Evolutionary conservation across 37 sponge, comb jelly and placozoan species (phyloP), one percentile per base, ranked within the genome.

Genomic region (Mnemiopsis leidyi): DNA sequence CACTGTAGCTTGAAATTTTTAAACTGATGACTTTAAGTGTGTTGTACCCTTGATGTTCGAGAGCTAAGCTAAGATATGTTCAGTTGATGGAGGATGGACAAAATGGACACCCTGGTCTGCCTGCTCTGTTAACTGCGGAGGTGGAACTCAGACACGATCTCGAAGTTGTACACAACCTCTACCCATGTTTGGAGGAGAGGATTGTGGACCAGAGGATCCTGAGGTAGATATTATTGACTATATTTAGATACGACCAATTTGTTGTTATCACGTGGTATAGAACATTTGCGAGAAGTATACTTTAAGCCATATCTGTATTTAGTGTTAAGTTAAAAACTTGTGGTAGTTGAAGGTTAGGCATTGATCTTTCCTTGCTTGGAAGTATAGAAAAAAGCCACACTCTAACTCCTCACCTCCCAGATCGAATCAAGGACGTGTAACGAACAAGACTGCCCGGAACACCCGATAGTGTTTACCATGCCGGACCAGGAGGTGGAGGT

Each of bases 71-170:
- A 61, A 9, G 18, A 61, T 61, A 61, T 61, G 68, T 23, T 71
- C 90, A 85, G 90, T 85, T 16, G 61, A 85, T 39, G 90, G 90
- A 39, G 61, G 28, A 2, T 85, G 90, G 90, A 36, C 90, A 1
- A 39, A 21, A 1, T 85, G 90, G 90, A 85, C 38, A 25, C 39
- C 48, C 25, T 85, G 90, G 90, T 26, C 90, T 1, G 0, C 40
- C 0, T 85, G 90, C 30, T 40, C 61, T 39, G 90, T 16, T n/a
- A n/a, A 25, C 20, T 85, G 90, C 36, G 61, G 36, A 16, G 90
- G 90, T 40, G 90, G 90, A 40, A 13, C 48, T 25, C 90, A 85
- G 90, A 33, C 32, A 3, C 33, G 90, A 21, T 85, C 32, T 61
- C 33, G 90, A 28, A 36, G 38, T n/a, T 85, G 90, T 25, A 85